Percentiles rank a stretch among this genome's conserved stretches.
Conservation (phyloP, 1,140 invertebrate species). For the Lordiphosa stackelbergi region DNA sequence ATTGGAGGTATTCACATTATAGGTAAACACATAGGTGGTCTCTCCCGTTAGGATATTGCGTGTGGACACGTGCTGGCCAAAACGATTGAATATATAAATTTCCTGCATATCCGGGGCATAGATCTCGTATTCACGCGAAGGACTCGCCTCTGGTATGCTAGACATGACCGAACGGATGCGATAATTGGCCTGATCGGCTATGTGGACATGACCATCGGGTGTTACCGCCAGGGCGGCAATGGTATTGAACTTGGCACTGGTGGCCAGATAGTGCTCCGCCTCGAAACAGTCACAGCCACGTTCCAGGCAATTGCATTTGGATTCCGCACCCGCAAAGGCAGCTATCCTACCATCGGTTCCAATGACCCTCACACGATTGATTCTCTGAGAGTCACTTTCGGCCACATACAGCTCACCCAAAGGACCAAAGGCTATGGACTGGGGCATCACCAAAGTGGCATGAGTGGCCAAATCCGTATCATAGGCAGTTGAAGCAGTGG, state of each 20-base stretch:
- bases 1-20: constrained; percentile 97
- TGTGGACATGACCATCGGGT: constrained; percentile 95
- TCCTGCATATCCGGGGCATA: constrained; percentile 97
- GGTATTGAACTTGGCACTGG: constrained; percentile 95
- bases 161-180: constrained; percentile 94
- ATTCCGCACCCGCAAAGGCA: constrained; percentile 94
- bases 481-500: constrained; percentile 84
- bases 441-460: constrained; percentile 93
- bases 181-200: constrained; percentile 95
- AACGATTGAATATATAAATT: constrained; percentile 96
- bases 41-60: constrained; percentile 95
- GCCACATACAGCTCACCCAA: constrained; percentile 96
- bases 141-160: constrained; percentile 91
- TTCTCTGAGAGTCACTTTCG: constrained; percentile 95
- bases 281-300: constrained; percentile 94
- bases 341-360: constrained; percentile 94
- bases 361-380: constrained; percentile 93
- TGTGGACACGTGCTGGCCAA: constrained; percentile 95
- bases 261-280: constrained; percentile 92
- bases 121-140: constrained; percentile 93
- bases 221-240: constrained; percentile 95
- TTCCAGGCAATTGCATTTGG: constrained; percentile 95
- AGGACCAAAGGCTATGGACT: constrained; percentile 95
- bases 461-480: constrained; percentile 91
- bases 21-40: constrained; percentile 93